Evolutionary conservation across 2,888 invertebrate species (phyloP), one percentile per base, ranked within the genome.

Genomic region (Eupithecia dodoneata): DNA sequence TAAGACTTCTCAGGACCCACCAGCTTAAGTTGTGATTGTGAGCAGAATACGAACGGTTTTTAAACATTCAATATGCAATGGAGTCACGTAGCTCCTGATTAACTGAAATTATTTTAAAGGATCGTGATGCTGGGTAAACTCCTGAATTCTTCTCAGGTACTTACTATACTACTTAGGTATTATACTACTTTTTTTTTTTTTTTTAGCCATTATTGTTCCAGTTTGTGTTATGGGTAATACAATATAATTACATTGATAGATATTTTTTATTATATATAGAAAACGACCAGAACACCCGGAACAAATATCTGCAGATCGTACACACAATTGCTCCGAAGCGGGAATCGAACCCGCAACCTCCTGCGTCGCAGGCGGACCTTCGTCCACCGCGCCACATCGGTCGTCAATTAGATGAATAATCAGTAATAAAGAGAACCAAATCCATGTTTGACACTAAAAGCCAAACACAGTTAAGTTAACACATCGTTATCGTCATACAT

Each of bases 41-140:
- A 67, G 45, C 44, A 44, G 67, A 67, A 67, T 67, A 45, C n/a
- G 44, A 67, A 67, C 44, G 7, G 7, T 67, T 67, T 45, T 44
- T 45, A 44, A 67, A 45, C 67, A 67, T 45, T 67, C n/a, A 67
- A 44, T 67, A 67, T n/a, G 67, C 15, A 67, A 9, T 67, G 18
- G 7, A 67, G 67, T 67, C 67, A 67, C 66, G 66, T 42, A 59
- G 9, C n/a, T 42, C 4, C 15, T 42, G 66, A 66, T 66, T 66
- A 66, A 42, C 44, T 42, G 66, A 66, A 66, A 66, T 44, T 66
- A 41, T 42, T 66, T 66, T 55, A 55, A 55, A n/a, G 55, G 55
- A 6, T 55, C 55, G 55, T 55, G 55, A 55, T 55, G 6, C 7
- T 55, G 55, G 0, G 15, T 52, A 52, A 4, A 15, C n/a, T 52